Base-by-base conservation (phyloP, 2,113 vertebrate species). In the Dromas ardeola region DNA sequence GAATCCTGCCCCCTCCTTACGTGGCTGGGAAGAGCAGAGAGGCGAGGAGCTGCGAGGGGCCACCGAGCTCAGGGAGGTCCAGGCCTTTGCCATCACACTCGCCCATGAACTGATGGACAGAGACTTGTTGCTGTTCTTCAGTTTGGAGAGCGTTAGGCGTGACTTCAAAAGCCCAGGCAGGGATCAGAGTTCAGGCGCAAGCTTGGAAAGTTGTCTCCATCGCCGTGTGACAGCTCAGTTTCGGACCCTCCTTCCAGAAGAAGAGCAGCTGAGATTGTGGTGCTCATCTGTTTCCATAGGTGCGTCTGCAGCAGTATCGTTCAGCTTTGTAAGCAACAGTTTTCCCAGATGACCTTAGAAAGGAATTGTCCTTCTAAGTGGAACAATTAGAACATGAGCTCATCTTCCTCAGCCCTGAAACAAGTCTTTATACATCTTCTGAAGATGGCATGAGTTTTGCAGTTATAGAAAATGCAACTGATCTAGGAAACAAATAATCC, bases 261-360 rank as follows among this genome's bases (percentile, higher is more conserved):
- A 61, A 21, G 58, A 15, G 45, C 17, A 17, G 49, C 45, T 53
- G 81, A 42, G 50, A 19, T 65, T 29, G 25, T 29, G 27, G 53
- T 13, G 47, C 40, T 65, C 43, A 5, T 20, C 67, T 43, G 8
- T 16, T 38, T 50, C 45, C 5, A 1, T 3, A 18, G 50, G 77
- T 30, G 53, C 74, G 9, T 36, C n/a, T 69, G 52, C 58, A n/a
- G 20, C 4, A 11, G 11, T 14, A 20, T 34, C 0, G 0, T 36
- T 45, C 29, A 34, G 21, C 81, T 42, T 47, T 77, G 84, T 29
- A 80, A 84, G 79, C 12, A 15, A 30, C 12, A 11, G 11, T 66
- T 84, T 86, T 78, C 76, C 56, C 40, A 23, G 40, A 27, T 34
- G 34, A 89, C 0, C 1, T 91, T 81, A 71, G 63, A 80, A 94